Conservation (phyloP, 2,113 vertebrate species). For the Sceloporus tristichus region DNA sequence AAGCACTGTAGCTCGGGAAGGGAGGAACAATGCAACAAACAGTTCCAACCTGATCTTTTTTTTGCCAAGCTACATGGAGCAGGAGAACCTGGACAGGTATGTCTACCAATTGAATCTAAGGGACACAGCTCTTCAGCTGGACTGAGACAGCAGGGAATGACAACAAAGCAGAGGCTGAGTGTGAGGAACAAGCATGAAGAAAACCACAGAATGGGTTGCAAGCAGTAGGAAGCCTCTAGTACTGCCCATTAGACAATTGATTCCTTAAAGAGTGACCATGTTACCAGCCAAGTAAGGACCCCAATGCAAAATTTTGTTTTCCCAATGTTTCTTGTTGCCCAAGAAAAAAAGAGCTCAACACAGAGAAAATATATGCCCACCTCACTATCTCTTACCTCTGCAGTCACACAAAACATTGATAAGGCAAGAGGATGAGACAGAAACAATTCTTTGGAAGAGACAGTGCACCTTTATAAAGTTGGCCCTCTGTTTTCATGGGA, state of each 20-base stretch:
- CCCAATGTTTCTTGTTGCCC: not conserved
- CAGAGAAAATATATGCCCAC: not conserved
- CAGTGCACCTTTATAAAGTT: not conserved
- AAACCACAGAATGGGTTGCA: not conserved
- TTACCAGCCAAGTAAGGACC: not conserved
- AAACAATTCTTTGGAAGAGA: not conserved
- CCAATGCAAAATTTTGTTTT: too few species aligned
- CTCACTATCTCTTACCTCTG: not conserved
- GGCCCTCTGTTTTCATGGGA: too few species aligned
- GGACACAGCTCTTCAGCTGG: not conserved
- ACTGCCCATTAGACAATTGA: not conserved
- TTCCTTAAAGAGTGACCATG: not conserved
- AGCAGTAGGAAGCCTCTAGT: not conserved
- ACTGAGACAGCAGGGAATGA: too few species aligned
- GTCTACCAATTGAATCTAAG: fast-evolving
- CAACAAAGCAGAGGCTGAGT: not conserved
- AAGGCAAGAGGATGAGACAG: not conserved
- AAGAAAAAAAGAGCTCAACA: not conserved
- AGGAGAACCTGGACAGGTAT: not conserved
- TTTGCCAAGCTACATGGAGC: fast-evolving
- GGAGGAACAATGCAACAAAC: slow-evolving; percentile 74
- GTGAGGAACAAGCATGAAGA: not conserved
- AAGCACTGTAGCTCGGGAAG: slow-evolving; percentile 99
- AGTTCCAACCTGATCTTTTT: not conserved
- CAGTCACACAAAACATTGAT: not conserved